Evolutionary conservation across 2,888 invertebrate species (phyloP).

Genomic region (Ennomos erosarius): DNA sequence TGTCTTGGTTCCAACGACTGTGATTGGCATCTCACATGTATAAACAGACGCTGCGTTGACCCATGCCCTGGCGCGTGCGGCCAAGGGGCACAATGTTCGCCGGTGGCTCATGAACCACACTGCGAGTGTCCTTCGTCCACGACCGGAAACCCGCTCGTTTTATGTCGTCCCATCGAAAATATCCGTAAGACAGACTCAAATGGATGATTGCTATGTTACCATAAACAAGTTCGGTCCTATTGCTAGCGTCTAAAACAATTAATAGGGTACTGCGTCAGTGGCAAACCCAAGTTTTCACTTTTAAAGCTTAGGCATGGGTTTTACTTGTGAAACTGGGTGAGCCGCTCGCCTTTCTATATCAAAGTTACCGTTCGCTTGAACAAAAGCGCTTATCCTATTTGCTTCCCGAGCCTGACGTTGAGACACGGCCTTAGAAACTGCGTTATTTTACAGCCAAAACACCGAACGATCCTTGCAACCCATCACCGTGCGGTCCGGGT

Average conservation of each 20-base stretch:
- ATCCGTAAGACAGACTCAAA: slow-evolving; percentile 78
- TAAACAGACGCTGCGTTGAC: slow-evolving; percentile 89
- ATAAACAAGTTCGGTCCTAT: slow-evolving; percentile 28
- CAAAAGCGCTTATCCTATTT: slow-evolving; percentile 59
- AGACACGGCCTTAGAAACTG: slow-evolving; percentile 22
- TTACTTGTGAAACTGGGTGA: slow-evolving; percentile 75
- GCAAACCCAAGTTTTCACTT: slow-evolving; percentile 70
- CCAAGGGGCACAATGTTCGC: slow-evolving; percentile 88
- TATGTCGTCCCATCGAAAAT: slow-evolving; percentile 85
- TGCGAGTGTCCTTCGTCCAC: slow-evolving; percentile 88
- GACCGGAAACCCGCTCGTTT: slow-evolving; percentile 90
- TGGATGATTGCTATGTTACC: slow-evolving; percentile 63
- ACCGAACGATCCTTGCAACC: slow-evolving; percentile 91
- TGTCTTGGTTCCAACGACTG: slow-evolving; percentile 90
- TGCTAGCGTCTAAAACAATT: slow-evolving; percentile 36
- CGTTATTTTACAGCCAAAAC: slow-evolving; percentile 66
- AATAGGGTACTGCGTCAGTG: slow-evolving; percentile 44
- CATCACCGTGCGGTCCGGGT: slow-evolving; percentile 93
- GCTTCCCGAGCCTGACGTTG: slow-evolving; percentile 8
- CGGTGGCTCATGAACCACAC: slow-evolving; percentile 89
- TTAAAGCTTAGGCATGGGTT: slow-evolving; percentile 85
- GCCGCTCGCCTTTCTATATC: slow-evolving; percentile 43
- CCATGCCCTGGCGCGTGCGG: slow-evolving; percentile 92
- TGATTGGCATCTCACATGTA: slow-evolving; percentile 88
- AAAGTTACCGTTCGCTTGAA: slow-evolving; percentile 40